Conservation (phyloP, 2,113 vertebrate species). For the Dasyornis broadbenti region DNA sequence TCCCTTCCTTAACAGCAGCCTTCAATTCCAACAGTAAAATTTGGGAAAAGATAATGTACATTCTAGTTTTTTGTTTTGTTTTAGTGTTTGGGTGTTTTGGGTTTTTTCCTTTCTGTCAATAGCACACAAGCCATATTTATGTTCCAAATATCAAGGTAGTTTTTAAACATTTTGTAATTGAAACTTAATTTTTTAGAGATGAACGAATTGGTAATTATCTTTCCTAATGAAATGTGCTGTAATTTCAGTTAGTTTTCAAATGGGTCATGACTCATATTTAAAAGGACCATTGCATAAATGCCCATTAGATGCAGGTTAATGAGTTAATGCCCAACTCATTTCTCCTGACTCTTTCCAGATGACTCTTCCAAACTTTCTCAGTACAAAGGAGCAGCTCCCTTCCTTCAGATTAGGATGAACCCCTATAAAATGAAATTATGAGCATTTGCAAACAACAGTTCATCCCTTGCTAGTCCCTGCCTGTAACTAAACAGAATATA, state of each 20-base stretch:
- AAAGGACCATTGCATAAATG: conserved; percentile 55
- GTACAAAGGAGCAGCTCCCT: background rate
- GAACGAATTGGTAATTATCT: conserved; percentile 50
- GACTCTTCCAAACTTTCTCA: background rate
- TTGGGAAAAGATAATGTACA: background rate
- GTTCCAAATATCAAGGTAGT: background rate
- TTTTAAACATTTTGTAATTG: background rate
- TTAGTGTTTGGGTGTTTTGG: background rate
- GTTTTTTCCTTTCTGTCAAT: background rate
- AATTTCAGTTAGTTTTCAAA: conserved; percentile 59
- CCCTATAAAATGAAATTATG: background rate
- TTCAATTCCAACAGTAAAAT: background rate
- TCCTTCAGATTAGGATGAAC: background rate
- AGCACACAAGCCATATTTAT: background rate
- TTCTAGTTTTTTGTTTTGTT: background rate
- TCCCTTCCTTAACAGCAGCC: background rate
- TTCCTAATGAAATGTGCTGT: conserved; percentile 59
- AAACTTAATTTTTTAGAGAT: background rate
- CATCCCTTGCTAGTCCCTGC: background rate
- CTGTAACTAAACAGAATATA: background rate
- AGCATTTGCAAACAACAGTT: background rate
- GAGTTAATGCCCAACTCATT: conserved; percentile 9
- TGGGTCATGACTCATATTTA: conserved; percentile 19
- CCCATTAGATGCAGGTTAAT: conserved; percentile 49
- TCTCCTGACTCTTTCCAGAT: background rate